Percentiles rank a stretch among this genome's conserved stretches.
Conservation (phyloP, 2,113 vertebrate genomes). For the Xiphophorus maculatus region DNA sequence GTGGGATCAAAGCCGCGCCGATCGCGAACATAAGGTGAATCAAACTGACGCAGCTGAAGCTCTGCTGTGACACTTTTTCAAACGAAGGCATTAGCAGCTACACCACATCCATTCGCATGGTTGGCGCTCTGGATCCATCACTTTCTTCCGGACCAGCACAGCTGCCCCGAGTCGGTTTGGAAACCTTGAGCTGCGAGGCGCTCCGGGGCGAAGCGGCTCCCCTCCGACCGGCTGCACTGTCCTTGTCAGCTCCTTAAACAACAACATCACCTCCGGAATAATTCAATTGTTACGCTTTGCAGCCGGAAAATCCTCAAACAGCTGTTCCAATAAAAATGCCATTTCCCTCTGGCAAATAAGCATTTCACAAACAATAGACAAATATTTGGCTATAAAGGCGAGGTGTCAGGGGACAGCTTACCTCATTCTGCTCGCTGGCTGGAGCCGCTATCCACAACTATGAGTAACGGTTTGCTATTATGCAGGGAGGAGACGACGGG, state of each 20-base stretch:
- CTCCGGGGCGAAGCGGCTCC: slow-evolving; percentile 55
- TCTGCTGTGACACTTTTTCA: slow-evolving; percentile 16
- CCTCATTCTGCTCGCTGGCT: slow-evolving; percentile 34
- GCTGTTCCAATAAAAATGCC: slow-evolving; percentile 56
- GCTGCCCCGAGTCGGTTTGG: slow-evolving; percentile 52
- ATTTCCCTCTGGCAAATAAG: slow-evolving; percentile 60
- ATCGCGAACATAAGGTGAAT: slow-evolving; percentile 28
- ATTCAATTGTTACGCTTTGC: slow-evolving; percentile 64
- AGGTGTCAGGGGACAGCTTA: slow-evolving; percentile 54
- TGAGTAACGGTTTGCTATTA: slow-evolving; percentile 9
- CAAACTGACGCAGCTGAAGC: slow-evolving; percentile 38
- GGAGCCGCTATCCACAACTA: slow-evolving; percentile 23
- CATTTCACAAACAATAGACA: slow-evolving; percentile 63
- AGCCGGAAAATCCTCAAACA: slow-evolving; percentile 56
- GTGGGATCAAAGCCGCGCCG: slow-evolving; percentile 35
- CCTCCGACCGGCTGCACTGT: slow-evolving; percentile 55
- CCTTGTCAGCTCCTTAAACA: slow-evolving; percentile 68
- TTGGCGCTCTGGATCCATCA: slow-evolving; percentile 36
- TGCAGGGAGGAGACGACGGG: neutral
- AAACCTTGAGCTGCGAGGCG: slow-evolving; percentile 51
- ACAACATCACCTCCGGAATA: slow-evolving; percentile 71
- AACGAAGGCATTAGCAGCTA: slow-evolving; percentile 2
- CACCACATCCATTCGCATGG: slow-evolving; percentile 3
- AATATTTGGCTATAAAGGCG: slow-evolving; percentile 63
- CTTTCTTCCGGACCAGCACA: slow-evolving; percentile 42